Base-by-base conservation (phyloP, 2,113 vertebrate species). In the Eptatretus burgeri region DNA sequence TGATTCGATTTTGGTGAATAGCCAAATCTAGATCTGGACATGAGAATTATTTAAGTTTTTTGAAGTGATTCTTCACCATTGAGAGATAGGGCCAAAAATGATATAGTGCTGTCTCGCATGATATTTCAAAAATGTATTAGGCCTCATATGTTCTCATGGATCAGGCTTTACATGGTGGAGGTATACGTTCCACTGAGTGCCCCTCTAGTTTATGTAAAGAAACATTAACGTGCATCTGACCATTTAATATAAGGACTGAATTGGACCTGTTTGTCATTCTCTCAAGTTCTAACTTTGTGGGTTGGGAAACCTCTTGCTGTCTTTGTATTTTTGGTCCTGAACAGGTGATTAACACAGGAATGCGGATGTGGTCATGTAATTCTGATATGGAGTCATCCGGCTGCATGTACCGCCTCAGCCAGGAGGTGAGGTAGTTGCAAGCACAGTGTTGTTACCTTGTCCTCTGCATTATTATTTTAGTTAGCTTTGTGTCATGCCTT, bases 361-460 rank as follows among this genome's bases (percentile, higher is more conserved):
- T 98, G 69, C 95, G 91, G 75, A 85, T 93, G 65, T 85, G 82
- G 83, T 93, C 81, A 71, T 81, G 86, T 50, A 96, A 86, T 73
- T 91, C 78, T 50, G 82, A 91, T 2, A 85, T 86, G 0, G 85
- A 93, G 64, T 78, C 91, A 68, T 95, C 91, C 66, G 87, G 82
- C 49, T 98, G 87, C 71, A 82, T 89, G 1, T 94, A 94, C 75
- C 80, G 91, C 69, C 70, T 98, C 70, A 83, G 87, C 10, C 91
- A 98, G 73, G 89, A 98, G 86, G 91, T 94, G 77, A 76, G 50
- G 3, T n/a, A 60, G 56, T 2, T 10, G 19, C n/a, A 60, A 10
- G 53, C 19, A 9, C 53, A 60, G 56, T 41, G 27, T 41, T 41
- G 27, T 41, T 41, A 7, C 27, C 27, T 41, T 41, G 27, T 41